Evolutionary conservation across 2,888 invertebrate genomes (phyloP), one percentile per base, ranked within the genome.

Genomic region (Bugula neritina): DNA sequence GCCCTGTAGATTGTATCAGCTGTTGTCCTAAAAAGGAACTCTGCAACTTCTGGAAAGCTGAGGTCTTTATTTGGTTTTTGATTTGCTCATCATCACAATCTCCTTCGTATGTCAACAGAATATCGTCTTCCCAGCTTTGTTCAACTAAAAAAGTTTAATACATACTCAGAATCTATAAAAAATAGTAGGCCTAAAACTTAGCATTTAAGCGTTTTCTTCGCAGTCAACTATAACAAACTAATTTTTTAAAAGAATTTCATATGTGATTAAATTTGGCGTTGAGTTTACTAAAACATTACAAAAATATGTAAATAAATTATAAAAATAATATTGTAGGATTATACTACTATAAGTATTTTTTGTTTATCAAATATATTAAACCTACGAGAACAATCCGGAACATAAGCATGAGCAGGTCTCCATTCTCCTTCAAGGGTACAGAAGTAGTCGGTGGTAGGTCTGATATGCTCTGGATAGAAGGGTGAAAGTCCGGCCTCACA

Each of bases 341-440:
- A n/a, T n/a, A n/a, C n/a, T n/a, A n/a, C n/a, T n/a, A n/a, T n/a
- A n/a, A n/a, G n/a, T 52, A 21, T 52, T 52, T 52, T 52, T 52
- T 52, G 52, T 52, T 52, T 52, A 52, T 21, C 10, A 52, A n/a
- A n/a, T n/a, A n/a, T n/a, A n/a, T n/a, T n/a, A 17, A 17, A 55
- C 55, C 23, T 25, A 55, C 55, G 21, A 25, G 55, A 5, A n/a
- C 55, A 55, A 23, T 55, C 55, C 21, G 55, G 23, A 5, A 55
- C 55, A 55, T 55, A 55, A 17, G 55, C 55, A 55, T 55, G 55
- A 55, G 13, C 5, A 17, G 55, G 55, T 17, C 25, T 55, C 55
- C 55, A 55, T n/a, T 55, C 23, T 25, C 55, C 55, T 5, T 25
- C 3, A 3, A 55, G 23, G 25, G 23, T 25, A 55, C 55, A 55